Conservation (phyloP, 2,797 vertebrate species). For the Pseudotriccus pelzelni region DNA sequence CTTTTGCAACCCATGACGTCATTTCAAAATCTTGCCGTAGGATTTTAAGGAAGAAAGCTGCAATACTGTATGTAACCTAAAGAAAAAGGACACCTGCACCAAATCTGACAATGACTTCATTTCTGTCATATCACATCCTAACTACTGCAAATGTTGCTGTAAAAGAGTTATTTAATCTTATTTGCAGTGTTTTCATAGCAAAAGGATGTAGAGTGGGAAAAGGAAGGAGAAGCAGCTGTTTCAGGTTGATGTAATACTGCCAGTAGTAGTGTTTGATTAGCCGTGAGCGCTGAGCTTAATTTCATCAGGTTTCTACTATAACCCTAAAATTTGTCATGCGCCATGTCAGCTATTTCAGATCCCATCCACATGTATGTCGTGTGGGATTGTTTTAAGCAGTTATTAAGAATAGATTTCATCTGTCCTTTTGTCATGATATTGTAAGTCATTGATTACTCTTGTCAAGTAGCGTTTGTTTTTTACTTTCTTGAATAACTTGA, state of each 20-base stretch:
- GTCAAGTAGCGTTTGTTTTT: neutral
- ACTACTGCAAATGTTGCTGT: neutral
- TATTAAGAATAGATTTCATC: neutral
- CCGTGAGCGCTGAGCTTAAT: neutral
- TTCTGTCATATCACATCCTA: neutral
- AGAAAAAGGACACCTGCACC: neutral
- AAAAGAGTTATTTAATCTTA: constrained; percentile 4
- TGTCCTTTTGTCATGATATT: neutral
- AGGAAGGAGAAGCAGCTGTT: neutral
- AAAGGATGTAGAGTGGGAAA: neutral
- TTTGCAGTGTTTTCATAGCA: neutral
- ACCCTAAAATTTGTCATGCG: fast-evolving
- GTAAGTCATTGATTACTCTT: neutral
- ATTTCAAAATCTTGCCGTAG: neutral
- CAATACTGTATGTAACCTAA: neutral
- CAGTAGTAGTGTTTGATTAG: neutral
- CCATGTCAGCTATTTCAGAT: neutral
- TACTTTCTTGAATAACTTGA: neutral
- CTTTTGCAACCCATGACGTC: constrained; percentile 25
- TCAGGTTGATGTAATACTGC: neutral
- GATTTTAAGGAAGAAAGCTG: constrained; percentile 29
- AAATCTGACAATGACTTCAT: neutral
- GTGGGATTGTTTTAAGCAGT: neutral
- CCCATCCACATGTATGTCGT: fast-evolving
- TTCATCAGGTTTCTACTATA: neutral